Percentiles rank a stretch among this genome's conserved stretches.
These are phyloP conservation scores for Xestobium rufovillosum DNA, from an alignment of 2,888 invertebrate species.

Conservation along the genomic window DNA sequence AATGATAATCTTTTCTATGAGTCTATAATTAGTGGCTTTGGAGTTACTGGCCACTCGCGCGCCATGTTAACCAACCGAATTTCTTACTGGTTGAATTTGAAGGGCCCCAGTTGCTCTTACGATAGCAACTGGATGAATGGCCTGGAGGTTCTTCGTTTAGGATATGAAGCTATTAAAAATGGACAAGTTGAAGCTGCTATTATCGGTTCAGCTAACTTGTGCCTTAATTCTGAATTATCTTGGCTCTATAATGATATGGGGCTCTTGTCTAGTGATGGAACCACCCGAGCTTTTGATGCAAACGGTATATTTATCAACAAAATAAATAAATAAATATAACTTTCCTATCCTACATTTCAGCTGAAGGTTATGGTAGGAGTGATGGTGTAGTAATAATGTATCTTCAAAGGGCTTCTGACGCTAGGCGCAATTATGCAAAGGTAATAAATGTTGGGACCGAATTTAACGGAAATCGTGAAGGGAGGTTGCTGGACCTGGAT, in stretches of 20 bases:
- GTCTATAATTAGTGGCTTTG: conserved; percentile 52
- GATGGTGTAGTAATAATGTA: conserved; percentile 70
- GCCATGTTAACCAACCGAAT: conserved; percentile 95
- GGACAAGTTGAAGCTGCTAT: conserved; percentile 87
- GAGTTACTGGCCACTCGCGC: conserved; percentile 67
- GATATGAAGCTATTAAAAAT: conserved; percentile 67
- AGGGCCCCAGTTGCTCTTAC: conserved; percentile 56
- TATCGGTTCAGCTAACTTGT: conserved; percentile 81
- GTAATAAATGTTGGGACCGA: conserved; percentile 50
- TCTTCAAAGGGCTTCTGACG: conserved; percentile 59
- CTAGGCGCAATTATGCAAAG: conserved; percentile 48
- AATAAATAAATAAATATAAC: conserved; percentile 7
- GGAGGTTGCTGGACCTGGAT: conserved; percentile 33
- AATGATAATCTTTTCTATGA: conserved; percentile 47
- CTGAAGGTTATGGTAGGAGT: conserved; percentile 74
- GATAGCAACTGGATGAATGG: conserved; percentile 63
- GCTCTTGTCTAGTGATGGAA: conserved; percentile 54
- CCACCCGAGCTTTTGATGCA: conserved; percentile 57
- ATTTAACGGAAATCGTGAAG: conserved; percentile 50
- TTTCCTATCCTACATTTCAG: too few relatives aligned
- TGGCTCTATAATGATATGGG: conserved; percentile 56
- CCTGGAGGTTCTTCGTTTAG: conserved; percentile 57
- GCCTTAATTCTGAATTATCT: conserved; percentile 53
- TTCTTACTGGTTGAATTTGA: conserved; percentile 83
- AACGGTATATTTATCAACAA: conserved; percentile 45